A percentile compares a stretch with the other conserved stretches of the same genome.
Evolutionary conservation across 2,888 invertebrate genomes (phyloP).

Genomic region (Acanthosepion esculentum): DNA sequence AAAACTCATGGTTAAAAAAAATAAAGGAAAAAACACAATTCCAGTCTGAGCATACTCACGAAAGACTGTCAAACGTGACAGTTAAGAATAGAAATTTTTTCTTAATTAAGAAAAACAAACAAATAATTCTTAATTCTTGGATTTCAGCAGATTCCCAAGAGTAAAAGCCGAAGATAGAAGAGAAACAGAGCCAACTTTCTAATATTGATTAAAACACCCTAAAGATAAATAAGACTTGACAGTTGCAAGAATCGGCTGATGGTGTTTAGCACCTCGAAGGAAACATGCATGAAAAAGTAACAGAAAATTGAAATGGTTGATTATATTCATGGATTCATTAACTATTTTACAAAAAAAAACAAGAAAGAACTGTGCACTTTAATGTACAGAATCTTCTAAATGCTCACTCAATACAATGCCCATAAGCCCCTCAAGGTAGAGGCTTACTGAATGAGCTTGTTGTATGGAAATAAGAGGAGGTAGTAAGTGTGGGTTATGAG

Average conservation of each 20-base stretch:
- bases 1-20: neutral
- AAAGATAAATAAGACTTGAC: neutral
- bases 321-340: neutral
- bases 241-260: neutral
- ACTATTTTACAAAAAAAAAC: neutral
- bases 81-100: slow-evolving; percentile 9
- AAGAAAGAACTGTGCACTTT: neutral
- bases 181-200: neutral
- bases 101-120: slow-evolving; percentile 6
- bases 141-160: neutral
- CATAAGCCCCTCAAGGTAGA: no score
- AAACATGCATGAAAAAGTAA: neutral
- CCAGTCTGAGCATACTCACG: neutral
- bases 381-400: neutral
- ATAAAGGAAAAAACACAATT: neutral
- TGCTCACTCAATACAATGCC: no score
- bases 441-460: no score
- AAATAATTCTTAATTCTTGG: neutral
- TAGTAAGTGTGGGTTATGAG: no score
- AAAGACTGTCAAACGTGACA: neutral
- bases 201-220: slow-evolving; percentile 10
- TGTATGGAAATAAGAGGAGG: no score
- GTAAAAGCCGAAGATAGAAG: neutral
- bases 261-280: neutral
- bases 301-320: neutral